A percentile compares a stretch with the other conserved stretches of the same genome.
Evolutionary conservation across 2,113 vertebrate species (phyloP).

Genomic region (Calidris pugnax): DNA sequence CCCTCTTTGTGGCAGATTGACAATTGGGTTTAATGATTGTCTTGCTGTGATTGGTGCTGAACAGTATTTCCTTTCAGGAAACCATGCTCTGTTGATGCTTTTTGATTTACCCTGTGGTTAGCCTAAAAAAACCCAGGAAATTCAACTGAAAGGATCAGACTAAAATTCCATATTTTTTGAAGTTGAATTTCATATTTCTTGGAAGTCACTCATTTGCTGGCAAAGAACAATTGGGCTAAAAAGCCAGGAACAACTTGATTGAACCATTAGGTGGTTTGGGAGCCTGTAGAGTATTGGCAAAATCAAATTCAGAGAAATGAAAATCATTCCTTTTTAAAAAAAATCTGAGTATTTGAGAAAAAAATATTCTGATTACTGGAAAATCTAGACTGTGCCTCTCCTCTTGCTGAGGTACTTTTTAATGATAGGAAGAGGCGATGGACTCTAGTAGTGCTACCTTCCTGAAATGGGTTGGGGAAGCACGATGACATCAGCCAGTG

Average conservation of each 20-base stretch:
- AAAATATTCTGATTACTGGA: background rate
- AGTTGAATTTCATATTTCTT: background rate
- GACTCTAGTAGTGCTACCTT: background rate
- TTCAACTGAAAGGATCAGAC: background rate
- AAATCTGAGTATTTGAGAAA: background rate
- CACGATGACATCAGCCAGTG: rapidly evolving
- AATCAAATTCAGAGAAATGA: background rate
- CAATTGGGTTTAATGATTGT: background rate
- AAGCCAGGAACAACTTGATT: background rate
- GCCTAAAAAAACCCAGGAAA: background rate
- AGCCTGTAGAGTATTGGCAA: background rate
- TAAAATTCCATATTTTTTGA: background rate
- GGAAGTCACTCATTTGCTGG: background rate
- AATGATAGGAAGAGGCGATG: background rate
- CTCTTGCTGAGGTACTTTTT: background rate
- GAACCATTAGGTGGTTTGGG: background rate
- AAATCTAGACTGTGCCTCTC: background rate
- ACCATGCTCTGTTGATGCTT: background rate
- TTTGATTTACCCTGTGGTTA: background rate
- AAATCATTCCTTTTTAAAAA: background rate
- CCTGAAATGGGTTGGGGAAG: background rate
- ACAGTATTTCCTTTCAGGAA: background rate
- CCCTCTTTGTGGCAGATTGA: background rate
- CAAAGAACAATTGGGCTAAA: background rate
- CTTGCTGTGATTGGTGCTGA: background rate